Percentiles rank a stretch among this genome's conserved stretches.
Conservation (phyloP, 1,140 invertebrate species). For the Drosophila tsacasi region DNA sequence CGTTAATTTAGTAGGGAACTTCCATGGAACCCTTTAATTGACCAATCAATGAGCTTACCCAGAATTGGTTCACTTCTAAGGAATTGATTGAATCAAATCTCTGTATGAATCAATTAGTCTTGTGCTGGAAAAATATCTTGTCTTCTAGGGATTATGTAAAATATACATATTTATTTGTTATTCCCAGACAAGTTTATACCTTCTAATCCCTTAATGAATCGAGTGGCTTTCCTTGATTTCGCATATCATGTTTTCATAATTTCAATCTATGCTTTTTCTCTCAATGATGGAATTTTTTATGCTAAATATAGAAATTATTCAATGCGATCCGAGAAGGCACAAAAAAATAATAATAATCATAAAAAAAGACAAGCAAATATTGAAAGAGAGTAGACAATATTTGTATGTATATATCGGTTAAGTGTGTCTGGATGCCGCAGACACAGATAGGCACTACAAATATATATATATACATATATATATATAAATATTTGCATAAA, state of each 20-base stretch:
- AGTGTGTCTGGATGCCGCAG: constrained; percentile 55
- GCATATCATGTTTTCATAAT: constrained; percentile 68
- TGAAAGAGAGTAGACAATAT: constrained; percentile 54
- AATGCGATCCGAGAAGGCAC: constrained; percentile 58
- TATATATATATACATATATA: neutral
- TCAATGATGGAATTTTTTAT: constrained; percentile 64
- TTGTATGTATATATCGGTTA: constrained; percentile 41
- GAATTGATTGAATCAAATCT: constrained; percentile 19
- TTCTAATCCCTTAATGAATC: constrained; percentile 38
- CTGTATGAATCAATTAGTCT: neutral
- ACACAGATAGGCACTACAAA: constrained; percentile 24
- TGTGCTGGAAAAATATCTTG: neutral
- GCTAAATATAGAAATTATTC: constrained; percentile 82
- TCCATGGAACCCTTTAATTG: constrained; percentile 25
- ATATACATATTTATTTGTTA: constrained; percentile 1
- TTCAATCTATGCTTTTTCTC: constrained; percentile 43
- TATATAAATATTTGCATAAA: constrained; percentile 67
- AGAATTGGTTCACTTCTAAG: constrained; percentile 3
- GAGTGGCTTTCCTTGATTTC: constrained; percentile 24
- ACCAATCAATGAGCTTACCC: constrained; percentile 13
- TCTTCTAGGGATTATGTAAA: constrained; percentile 1
- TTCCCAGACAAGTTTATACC: neutral
- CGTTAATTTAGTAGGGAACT: constrained; percentile 20
- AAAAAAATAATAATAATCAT: constrained; percentile 47
- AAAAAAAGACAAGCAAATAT: constrained; percentile 47